Base-by-base conservation (phyloP, 2,797 vertebrate species). In the Alfaro cultratus region DNA sequence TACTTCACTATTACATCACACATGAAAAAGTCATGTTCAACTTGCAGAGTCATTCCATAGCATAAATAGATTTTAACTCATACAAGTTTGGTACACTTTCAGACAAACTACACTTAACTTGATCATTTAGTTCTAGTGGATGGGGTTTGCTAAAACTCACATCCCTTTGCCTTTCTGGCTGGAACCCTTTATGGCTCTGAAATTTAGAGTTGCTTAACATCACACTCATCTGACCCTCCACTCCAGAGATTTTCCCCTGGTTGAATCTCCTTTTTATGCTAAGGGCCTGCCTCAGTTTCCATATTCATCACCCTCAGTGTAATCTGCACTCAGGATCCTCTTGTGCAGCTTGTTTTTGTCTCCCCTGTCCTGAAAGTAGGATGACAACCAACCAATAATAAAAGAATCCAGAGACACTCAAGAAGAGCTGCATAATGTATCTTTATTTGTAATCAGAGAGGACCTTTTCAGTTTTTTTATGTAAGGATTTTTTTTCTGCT, bases 301-400 rank as follows among this genome's bases (percentile, higher is more conserved):
- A 83, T 90, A 84, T 91, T 85, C 83, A 90, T 87, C 73, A 79
- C 2, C 68, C 23, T 77, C 45, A 75, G 71, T 83, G 73, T 77
- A 77, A 83, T 77, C 79, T 49, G 51, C 80, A 74, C 80, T 84
- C 73, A 79, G 1, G 51, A 67, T 77, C 51, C 73, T 81, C 79
- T 80, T 73, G 68, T 75, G 76, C 77, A 36, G 80, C 83, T 60
- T 79, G 53, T 57, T 71, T 86, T 82, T 74, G 79, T 87, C 75
- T 81, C 43, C 15, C 12, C 46, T 77, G 55, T 86, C 77, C 77
- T 80, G 23, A 81, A 78, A 78, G 83, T 15, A 55, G 68, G 72
- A 55, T 46, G 84, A 87, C 74, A 86, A 85, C 75, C 82, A 79
- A 60, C 74, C 57, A 68, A 47, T 81, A 70, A 77, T 76, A 78